Evolutionary conservation across 2,113 vertebrate genomes (phyloP).

Genomic region (Danio rerio): DNA sequence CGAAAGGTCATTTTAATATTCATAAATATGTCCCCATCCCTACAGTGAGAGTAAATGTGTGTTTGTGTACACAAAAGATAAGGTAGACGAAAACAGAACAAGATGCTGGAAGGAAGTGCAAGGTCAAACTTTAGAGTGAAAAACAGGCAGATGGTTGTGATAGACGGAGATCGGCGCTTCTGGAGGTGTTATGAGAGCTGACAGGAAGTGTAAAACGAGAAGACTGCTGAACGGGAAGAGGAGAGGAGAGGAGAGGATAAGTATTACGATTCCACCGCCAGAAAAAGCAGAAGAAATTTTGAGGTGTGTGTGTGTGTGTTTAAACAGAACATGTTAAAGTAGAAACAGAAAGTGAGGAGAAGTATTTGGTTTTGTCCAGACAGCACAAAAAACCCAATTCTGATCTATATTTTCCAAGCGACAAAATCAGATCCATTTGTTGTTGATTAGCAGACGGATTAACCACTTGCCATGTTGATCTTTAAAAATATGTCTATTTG

Average conservation of each 20-base stretch:
- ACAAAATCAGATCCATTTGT: not conserved
- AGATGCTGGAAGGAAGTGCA: constrained; percentile 1
- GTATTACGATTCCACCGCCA: not conserved
- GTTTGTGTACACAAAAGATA: not conserved
- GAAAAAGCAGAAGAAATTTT: constrained; percentile 5
- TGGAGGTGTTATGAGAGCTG: constrained; percentile 15
- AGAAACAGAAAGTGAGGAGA: not conserved
- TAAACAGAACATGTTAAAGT: not conserved
- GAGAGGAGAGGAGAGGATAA: not conserved
- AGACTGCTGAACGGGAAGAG: not conserved
- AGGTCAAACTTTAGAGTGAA: constrained; percentile 15
- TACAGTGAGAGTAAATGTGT: not conserved
- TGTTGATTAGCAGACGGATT: not conserved
- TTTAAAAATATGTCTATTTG: not conserved
- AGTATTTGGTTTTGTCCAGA: not conserved
- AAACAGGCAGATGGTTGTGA: not conserved
- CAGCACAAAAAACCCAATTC: not conserved
- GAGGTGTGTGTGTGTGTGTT: not conserved
- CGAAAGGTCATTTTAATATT: not conserved
- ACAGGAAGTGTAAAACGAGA: constrained; percentile 39
- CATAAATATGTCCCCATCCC: not conserved
- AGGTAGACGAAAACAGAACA: constrained; percentile 1
- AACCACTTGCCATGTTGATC: not conserved
- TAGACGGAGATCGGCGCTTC: not conserved
- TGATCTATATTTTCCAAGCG: not conserved